Conservation (phyloP, 2,113 vertebrate species). For the Erythrocercus mccallii region DNA sequence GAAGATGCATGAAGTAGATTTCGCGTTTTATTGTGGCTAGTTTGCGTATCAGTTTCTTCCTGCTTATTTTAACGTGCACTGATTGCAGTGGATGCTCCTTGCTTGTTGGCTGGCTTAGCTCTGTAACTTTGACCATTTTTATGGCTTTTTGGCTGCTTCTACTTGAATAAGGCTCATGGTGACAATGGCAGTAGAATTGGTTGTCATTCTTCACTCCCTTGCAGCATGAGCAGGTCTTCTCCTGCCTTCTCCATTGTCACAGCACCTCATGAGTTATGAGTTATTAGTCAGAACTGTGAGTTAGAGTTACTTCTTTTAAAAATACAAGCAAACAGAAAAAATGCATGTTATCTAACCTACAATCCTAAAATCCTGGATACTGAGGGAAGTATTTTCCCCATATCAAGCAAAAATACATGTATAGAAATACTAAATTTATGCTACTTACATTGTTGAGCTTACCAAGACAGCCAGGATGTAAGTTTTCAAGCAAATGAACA, state of each 20-base stretch:
- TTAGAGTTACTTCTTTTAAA: not conserved
- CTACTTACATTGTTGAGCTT: not conserved
- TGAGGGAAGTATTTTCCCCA: not conserved
- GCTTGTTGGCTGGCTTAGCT: not conserved
- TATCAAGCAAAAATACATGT: not conserved
- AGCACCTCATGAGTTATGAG: fast-evolving
- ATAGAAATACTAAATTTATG: not conserved
- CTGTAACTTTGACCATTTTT: not conserved
- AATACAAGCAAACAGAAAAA: conserved; percentile 39
- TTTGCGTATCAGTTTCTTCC: not conserved
- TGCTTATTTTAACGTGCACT: not conserved
- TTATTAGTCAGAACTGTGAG: not conserved
- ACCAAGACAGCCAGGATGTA: conserved; percentile 4
- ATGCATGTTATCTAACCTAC: conserved; percentile 7
- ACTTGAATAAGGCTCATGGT: fast-evolving
- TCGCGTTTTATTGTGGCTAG: not conserved
- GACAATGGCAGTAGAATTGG: not conserved
- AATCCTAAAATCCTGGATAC: conserved; percentile 9
- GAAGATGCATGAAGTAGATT: not conserved
- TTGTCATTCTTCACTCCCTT: not conserved
- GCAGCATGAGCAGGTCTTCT: fast-evolving
- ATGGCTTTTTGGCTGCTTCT: not conserved
- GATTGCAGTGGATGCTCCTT: not conserved
- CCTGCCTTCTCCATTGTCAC: not conserved
- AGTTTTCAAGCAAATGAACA: not conserved